A percentile compares a stretch with the other conserved stretches of the same genome.
phyloP scores from a whole-genome alignment of 2,797 vertebrate species.

The Hafferia zeledoni region DNA sequence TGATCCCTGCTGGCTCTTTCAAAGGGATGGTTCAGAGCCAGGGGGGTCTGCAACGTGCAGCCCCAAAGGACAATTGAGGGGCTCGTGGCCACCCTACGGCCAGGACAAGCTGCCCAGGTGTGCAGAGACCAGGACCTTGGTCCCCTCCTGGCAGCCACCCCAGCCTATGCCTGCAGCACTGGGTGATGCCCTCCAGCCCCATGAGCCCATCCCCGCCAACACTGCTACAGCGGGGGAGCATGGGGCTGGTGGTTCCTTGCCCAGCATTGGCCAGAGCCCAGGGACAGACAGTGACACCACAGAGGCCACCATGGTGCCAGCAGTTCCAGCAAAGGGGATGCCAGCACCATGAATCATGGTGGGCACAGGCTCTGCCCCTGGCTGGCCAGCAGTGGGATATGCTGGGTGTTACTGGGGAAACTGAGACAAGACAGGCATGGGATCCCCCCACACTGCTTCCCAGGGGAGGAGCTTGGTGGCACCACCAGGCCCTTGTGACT shows the following conservation, averaged over 20 bases:
- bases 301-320: neutral
- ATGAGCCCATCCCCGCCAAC: accelerated
- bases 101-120: neutral
- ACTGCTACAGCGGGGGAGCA: accelerated
- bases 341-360: neutral
- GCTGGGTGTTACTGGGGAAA: neutral
- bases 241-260: neutral
- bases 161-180: neutral
- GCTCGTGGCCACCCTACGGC: accelerated
- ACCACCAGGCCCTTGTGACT: accelerated
- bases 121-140: accelerated
- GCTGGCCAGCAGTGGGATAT: accelerated
- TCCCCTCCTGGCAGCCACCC: neutral
- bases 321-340: neutral
- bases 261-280: neutral
- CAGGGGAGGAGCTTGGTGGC: neutral
- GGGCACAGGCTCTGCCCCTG: neutral
- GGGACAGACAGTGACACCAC: neutral
- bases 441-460: neutral
- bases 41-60: neutral
- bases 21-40: neutral
- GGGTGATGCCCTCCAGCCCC: accelerated
- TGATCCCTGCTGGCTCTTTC: accelerated
- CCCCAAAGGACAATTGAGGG: accelerated
- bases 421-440: accelerated